Conservation (phyloP, 2,888 invertebrate genomes). For the Cybosia mesomella region DNA sequence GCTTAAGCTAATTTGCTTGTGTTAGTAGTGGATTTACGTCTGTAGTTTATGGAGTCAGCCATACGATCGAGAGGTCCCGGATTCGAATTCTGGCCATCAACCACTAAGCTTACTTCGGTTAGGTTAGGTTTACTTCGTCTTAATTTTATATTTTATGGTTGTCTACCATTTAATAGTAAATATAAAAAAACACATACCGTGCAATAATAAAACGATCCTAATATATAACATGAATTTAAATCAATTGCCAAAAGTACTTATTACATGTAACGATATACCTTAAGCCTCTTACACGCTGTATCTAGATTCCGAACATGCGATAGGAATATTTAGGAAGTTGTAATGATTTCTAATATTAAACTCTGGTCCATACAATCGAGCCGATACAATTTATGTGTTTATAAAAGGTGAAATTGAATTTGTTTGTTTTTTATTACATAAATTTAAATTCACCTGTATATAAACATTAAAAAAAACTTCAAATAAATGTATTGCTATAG, state of each 20-base stretch:
- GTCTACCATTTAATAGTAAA: neutral
- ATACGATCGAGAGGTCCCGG: too few species aligned
- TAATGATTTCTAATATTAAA: constrained; percentile 22
- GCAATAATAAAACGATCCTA: constrained; percentile 14
- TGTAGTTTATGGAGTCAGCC: too few species aligned
- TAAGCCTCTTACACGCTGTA: constrained; percentile 38
- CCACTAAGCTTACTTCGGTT: too few species aligned
- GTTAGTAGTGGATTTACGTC: too few species aligned
- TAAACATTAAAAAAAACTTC: neutral
- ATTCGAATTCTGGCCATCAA: too few species aligned
- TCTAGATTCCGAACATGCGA: constrained; percentile 21
- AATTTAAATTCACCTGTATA: neutral
- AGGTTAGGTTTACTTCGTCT: too few species aligned
- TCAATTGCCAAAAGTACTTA: constrained; percentile 45
- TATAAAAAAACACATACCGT: constrained; percentile 9
- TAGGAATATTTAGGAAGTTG: constrained; percentile 15
- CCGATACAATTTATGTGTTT: neutral
- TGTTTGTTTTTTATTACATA: neutral
- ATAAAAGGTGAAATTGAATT: neutral
- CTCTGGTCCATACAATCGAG: neutral
- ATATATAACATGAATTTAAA: constrained; percentile 25
- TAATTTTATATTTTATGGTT: neutral
- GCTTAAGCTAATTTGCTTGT: too few species aligned
- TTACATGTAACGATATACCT: constrained; percentile 32
- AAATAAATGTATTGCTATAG: neutral